A percentile compares a stretch with the other conserved stretches of the same genome.
Evolutionary conservation across 2,888 invertebrate species (phyloP).

Genomic region (Heliconius sara): DNA sequence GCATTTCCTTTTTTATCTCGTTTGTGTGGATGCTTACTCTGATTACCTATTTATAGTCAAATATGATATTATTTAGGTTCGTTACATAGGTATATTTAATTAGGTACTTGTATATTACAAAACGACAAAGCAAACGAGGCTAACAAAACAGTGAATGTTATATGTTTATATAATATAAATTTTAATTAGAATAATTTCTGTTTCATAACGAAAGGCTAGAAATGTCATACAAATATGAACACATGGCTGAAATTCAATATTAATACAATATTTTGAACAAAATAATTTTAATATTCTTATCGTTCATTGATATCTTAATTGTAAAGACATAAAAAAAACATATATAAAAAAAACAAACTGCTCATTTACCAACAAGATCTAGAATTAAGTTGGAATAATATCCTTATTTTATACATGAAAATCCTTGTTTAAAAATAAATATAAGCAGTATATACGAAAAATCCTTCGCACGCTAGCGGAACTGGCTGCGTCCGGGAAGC

Average conservation of each 20-base stretch:
- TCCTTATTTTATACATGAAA: neutral
- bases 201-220: neutral
- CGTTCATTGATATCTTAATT: neutral
- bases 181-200: conserved; percentile 22
- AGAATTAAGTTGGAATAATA: neutral
- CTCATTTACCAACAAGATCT: neutral
- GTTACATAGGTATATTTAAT: conserved; percentile 53
- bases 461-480: conserved; percentile 73
- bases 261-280: neutral
- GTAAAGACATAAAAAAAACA: neutral
- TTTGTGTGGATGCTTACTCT: conserved; percentile 70
- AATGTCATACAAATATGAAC: neutral
- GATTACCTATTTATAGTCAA: conserved; percentile 82
- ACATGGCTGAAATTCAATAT: neutral
- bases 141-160: conserved; percentile 49
- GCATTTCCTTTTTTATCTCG: conserved; percentile 33
- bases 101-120: conserved; percentile 63
- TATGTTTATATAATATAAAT: conserved; percentile 6
- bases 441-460: conserved; percentile 28
- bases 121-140: conserved; percentile 79
- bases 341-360: neutral
- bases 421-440: neutral
- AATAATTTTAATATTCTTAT: neutral
- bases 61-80: conserved; percentile 64
- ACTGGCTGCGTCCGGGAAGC: conserved; percentile 77